Evolutionary conservation across 1,140 invertebrate species (phyloP), one percentile per base, ranked within the genome.

Genomic region (honey bee (Apis mellifera)): DNA sequence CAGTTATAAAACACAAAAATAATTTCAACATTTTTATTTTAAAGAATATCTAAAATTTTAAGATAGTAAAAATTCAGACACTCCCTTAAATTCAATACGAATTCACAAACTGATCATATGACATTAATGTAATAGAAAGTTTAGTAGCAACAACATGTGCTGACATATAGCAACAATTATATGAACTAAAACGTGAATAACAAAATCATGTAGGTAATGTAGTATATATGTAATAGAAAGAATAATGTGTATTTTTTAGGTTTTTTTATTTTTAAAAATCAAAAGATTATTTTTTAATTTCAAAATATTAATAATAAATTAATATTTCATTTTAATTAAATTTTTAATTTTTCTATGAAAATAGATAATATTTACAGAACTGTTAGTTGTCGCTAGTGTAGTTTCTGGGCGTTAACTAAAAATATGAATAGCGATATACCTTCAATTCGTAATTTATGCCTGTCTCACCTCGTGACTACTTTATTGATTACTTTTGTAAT

Each of bases 21-120:
- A 78, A 52, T 72, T 70, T 83, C 5, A 88, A 54, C 86, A 89
- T 88, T 23, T 11, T 89, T 68, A n/a, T 54, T n/a, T 48, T 52
- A 9, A 52, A 62, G 57, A 50, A 17, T 26, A 62, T 17, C 48
- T 42, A 42, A 42, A 8, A 42, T 42, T 42, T 5, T 42, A 42
- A 71, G 32, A 3, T 1, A 32, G 7, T n/a, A 73, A 32, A 80
- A 85, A 77, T 68, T 50, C 26, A 85, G 86, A 78, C 83, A 87
- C 87, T 88, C 73, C 86, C 78, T 64, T 9, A 19, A 65, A 8
- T 52, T 76, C 75, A n/a, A 62, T 82, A 86, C 64, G 68, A 80
- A 88, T 82, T 73, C 79, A 66, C n/a, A 78, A 86, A 52, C 71
- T 64, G 80, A 88, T 89, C 87, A 89, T 89, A 82, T 89, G 87